phyloP scores from a whole-genome alignment of 1,140 invertebrate genomes.

The Helicoverpa armigera region DNA sequence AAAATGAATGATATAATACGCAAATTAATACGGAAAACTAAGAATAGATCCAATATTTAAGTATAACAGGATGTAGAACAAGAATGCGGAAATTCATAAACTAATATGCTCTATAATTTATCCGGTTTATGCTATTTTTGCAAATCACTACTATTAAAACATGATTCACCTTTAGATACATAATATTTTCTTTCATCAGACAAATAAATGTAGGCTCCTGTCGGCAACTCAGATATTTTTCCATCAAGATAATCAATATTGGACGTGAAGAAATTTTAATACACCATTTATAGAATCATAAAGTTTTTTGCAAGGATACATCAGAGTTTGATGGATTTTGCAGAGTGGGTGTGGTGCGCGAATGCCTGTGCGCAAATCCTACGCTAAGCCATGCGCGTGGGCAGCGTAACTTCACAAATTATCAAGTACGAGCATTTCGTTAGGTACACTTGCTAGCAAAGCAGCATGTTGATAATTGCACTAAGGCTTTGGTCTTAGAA shows the following conservation, averaged over 20 bases:
- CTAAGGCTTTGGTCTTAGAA: not conserved
- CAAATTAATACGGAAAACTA: not conserved
- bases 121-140: not conserved
- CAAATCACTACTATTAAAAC: not conserved
- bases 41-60: not conserved
- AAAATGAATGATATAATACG: too few relatives aligned
- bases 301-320: constrained; percentile 32
- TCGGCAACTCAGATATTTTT: not conserved
- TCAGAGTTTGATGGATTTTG: constrained; percentile 22
- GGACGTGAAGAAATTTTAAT: constrained; percentile 25
- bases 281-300: constrained; percentile 14
- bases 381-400: constrained; percentile 48
- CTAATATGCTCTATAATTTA: not conserved
- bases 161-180: too few relatives aligned
- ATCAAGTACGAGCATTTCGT: constrained; percentile 34
- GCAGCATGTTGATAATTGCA: constrained; percentile 19
- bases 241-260: constrained; percentile 15
- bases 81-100: constrained; percentile 1
- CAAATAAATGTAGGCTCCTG: not conserved
- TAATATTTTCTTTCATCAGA: not conserved
- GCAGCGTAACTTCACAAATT: constrained; percentile 38
- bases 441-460: not conserved
- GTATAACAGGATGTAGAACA: not conserved
- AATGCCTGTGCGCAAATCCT: constrained; percentile 48
- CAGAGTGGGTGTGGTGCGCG: constrained; percentile 33